These are phyloP conservation scores for Podotricha telesiphe DNA, from an alignment of 2,888 invertebrate species.

Conservation along the genomic window DNA sequence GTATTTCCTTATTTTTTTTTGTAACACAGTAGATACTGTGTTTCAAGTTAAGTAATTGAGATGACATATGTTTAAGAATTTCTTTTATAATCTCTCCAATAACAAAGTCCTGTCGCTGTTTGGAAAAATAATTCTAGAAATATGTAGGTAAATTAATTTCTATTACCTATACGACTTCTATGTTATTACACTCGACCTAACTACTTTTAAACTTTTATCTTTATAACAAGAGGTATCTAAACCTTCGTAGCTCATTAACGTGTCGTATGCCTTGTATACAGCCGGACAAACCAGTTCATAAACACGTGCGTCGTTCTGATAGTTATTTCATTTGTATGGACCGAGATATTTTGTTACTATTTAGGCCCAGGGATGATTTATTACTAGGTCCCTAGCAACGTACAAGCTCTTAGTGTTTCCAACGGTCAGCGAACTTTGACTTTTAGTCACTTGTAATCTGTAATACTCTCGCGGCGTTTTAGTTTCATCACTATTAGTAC, in stretches of 20 bases:
- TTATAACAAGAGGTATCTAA: slow-evolving; percentile 3
- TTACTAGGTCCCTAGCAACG: slow-evolving; percentile 15
- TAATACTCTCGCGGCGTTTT: not conserved
- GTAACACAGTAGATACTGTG: too few relatives aligned
- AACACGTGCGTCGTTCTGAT: slow-evolving; percentile 65
- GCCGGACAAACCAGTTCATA: slow-evolving; percentile 39
- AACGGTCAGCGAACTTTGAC: slow-evolving; percentile 21
- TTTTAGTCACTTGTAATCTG: slow-evolving; percentile 3
- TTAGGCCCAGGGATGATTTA: slow-evolving; percentile 33
- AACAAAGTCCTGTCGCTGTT: too few relatives aligned
- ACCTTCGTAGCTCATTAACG: slow-evolving; percentile 26
- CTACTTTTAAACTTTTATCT: not conserved
- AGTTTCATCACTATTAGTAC: too few relatives aligned
- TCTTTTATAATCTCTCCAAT: too few relatives aligned
- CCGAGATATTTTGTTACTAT: slow-evolving; percentile 40
- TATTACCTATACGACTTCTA: not conserved
- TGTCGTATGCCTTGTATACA: slow-evolving; percentile 23
- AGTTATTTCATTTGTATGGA: slow-evolving; percentile 50
- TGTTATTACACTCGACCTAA: not conserved
- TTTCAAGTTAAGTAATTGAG: too few relatives aligned
- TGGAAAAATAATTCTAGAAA: too few relatives aligned
- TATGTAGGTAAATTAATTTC: too few relatives aligned
- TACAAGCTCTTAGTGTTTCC: slow-evolving; percentile 5
- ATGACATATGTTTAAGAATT: too few relatives aligned
- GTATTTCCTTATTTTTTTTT: not conserved